Conservation (phyloP, 1,140 invertebrate species). For the Coptotermes formosanus region DNA sequence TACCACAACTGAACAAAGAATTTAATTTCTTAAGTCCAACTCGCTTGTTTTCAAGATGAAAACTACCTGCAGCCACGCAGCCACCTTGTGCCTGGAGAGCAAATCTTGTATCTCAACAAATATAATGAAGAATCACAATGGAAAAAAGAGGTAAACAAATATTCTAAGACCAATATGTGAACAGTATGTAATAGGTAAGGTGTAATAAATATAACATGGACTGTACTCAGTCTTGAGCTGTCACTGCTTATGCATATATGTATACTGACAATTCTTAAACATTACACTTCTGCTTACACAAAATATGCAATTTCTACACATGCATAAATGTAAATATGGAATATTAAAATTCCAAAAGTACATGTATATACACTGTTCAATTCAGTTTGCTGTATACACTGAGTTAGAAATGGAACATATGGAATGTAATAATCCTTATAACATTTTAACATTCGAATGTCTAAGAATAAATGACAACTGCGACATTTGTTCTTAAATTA, state of each 20-base stretch:
- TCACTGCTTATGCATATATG: not conserved
- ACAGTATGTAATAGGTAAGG: not conserved
- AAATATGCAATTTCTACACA: not conserved
- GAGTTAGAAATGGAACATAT: not conserved
- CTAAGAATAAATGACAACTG: too few species aligned
- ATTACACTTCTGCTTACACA: not conserved
- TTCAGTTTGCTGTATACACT: not conserved
- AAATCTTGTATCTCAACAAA: not conserved
- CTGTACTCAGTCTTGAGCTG: not conserved
- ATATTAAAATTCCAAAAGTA: not conserved
- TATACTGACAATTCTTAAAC: not conserved
- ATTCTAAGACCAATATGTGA: not conserved
- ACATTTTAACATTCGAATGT: not conserved
- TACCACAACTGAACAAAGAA: not conserved
- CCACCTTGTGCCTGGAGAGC: not conserved
- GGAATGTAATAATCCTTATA: not conserved
- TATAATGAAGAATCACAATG: not conserved
- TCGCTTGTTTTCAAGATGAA: not conserved
- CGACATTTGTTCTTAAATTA: not conserved
- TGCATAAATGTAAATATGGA: not conserved
- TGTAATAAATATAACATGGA: not conserved
- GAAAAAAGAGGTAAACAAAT: not conserved
- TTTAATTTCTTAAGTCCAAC: not conserved
- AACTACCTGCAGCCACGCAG: not conserved
- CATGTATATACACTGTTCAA: not conserved